phyloP scores from a whole-genome alignment of 2,888 invertebrate genomes.

The Vanessa cardui region DNA sequence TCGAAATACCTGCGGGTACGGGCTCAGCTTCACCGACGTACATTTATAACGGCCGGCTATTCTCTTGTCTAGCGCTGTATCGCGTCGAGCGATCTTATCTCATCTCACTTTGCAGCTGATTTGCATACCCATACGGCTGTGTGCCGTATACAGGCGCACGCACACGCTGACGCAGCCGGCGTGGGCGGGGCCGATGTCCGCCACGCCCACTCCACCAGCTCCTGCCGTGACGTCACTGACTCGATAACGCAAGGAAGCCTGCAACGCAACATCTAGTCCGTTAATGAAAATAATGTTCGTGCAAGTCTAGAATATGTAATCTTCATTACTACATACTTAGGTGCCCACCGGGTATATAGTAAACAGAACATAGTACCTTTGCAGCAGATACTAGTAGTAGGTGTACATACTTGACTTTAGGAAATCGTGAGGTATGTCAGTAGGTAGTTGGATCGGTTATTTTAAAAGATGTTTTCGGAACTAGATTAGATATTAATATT shows the following conservation, averaged over 20 bases:
- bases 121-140: conserved; percentile 44
- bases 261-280: neutral
- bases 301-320: neutral
- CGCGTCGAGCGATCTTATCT: conserved; percentile 26
- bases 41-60: conserved; percentile 3
- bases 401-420: no score
- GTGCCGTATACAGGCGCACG: conserved; percentile 1
- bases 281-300: conserved; percentile 18
- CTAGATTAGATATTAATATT: no score
- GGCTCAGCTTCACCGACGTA: neutral
- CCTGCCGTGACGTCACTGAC: conserved; percentile 33
- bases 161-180: conserved; percentile 8
- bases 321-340: neutral
- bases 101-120: conserved; percentile 43
- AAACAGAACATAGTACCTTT: no score
- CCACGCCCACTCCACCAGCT: conserved; percentile 49
- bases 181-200: conserved; percentile 39
- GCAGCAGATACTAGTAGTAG: no score
- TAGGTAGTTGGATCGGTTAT: no score
- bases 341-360: neutral
- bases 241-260: neutral
- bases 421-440: no score
- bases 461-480: no score
- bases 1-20: neutral
- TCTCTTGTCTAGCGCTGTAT: conserved; percentile 35